phyloP scores from a whole-genome alignment of 92 coral and sea anemone species.

The Porites cylindrica region DNA sequence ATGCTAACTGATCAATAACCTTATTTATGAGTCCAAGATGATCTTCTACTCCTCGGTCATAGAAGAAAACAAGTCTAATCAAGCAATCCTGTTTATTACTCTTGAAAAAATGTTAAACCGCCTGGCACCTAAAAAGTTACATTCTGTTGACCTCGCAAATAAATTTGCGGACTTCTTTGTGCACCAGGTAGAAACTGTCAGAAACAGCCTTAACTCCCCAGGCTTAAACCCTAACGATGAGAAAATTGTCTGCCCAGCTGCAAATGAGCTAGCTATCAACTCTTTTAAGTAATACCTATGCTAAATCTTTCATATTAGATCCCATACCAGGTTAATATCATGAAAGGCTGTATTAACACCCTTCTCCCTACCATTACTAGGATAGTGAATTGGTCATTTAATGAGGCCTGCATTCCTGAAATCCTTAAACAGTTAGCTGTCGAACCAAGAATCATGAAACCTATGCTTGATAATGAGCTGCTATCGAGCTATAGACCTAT shows the following conservation, averaged over 20 bases:
- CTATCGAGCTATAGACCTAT: slow-evolving; percentile 44
- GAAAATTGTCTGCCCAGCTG: no score
- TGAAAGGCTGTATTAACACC: no score
- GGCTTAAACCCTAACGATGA: neutral
- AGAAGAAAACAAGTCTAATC: slow-evolving; percentile 53
- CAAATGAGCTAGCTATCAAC: no score
- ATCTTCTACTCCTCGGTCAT: slow-evolving; percentile 47
- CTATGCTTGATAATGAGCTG: slow-evolving; percentile 43
- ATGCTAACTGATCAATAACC: slow-evolving; percentile 47
- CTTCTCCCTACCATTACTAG: no score
- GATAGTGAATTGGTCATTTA: no score
- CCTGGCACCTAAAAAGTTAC: slow-evolving; percentile 20
- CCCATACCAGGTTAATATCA: no score
- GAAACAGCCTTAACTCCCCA: slow-evolving; percentile 20
- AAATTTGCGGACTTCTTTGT: slow-evolving; percentile 36
- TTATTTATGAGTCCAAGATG: slow-evolving; percentile 53
- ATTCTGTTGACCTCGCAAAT: slow-evolving; percentile 24
- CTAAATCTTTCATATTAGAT: no score
- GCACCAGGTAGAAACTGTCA: slow-evolving; percentile 14
- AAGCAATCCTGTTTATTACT: slow-evolving; percentile 49
- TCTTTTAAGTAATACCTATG: no score
- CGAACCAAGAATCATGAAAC: slow-evolving; percentile 28
- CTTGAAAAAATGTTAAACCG: slow-evolving; percentile 50
- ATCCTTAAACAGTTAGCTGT: no score
- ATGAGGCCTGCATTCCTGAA: no score